A percentile compares a stretch with the other conserved stretches of the same genome.
Conservation (phyloP, 2,113 vertebrate species). For the Coryphaenoides rupestris region DNA sequence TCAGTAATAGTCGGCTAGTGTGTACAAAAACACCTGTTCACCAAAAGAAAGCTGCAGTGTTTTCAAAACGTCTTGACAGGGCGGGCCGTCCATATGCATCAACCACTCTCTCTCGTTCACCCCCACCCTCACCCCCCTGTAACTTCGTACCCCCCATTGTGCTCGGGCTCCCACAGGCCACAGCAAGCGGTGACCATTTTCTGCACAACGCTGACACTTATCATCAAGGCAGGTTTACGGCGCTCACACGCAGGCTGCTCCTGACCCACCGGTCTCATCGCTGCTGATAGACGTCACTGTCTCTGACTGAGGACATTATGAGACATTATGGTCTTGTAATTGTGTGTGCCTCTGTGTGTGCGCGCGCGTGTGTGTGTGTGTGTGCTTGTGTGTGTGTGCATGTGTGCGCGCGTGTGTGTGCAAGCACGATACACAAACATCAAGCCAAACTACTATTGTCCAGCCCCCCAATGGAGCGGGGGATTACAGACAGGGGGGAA, state of each 20-base stretch:
- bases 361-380: conserved; percentile 3
- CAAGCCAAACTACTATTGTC: conserved; percentile 25
- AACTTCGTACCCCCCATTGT: neutral
- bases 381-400: neutral
- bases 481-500: neutral
- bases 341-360: conserved; percentile 4
- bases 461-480: conserved; percentile 16
- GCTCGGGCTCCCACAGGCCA: conserved; percentile 2
- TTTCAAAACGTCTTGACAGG: too few species aligned
- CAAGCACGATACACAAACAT: neutral
- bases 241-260: conserved; percentile 26
- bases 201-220: conserved; percentile 37
- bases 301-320: conserved; percentile 41
- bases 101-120: neutral
- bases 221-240: conserved; percentile 52
- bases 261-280: conserved; percentile 40
- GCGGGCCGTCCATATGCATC: too few species aligned
- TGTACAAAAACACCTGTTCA: too few species aligned
- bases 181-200: conserved; percentile 13
- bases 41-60: too few species aligned
- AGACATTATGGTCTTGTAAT: conserved; percentile 16
- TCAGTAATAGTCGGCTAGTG: too few species aligned
- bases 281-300: conserved; percentile 49
- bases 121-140: neutral
- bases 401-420: neutral